Evolutionary conservation across 1,140 invertebrate species (phyloP), one percentile per base, ranked within the genome.

Genomic region (Listronotus bonariensis): DNA sequence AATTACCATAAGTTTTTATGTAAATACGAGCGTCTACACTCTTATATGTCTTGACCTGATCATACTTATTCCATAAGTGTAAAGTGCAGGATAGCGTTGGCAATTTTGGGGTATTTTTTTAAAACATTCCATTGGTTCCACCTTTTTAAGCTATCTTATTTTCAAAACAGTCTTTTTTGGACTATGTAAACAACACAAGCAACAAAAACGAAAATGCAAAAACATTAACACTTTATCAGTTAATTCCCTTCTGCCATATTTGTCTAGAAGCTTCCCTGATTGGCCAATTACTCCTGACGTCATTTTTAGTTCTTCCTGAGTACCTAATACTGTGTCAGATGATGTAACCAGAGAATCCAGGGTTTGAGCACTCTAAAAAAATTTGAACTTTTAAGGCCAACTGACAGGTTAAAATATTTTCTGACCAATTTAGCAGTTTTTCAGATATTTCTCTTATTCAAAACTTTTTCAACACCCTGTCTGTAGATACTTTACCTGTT

Each of bases 141-240:
- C 20, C 20, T 26, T 26, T 26, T 5, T 26, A 3, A 26, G 1
- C 5, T 26, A 5, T 1, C 20, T 26, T 26, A 26, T 26, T 36
- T 26, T 54, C 42, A 92, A 81, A 95, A 93, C 26, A 97, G 74
- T 73, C 95, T 83, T 80, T 95, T 96, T 74, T 95, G 92, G 42
- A 96, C 82, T 73, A 97, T 93, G 75, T 96, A 98, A 65, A 95
- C 83, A 40, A 95, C 93, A 74, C 92, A 95, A 8, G 89, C 90
- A 62, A 96, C 84, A 78, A 98, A 99, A 81, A 98, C 96, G 88
- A 82, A 76, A 98, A 91, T 46, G 93, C 94, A 73, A 98, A 87
- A 63, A 92, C 65, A 98, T 87, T 0, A 98, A 82, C 45, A 95
- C 85, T 85, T 96, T 97, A 76, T 98, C 96, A 0, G 96, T 98